Conservation (phyloP, 2,888 invertebrate genomes). For the Tanaodytes sp. region DNA sequence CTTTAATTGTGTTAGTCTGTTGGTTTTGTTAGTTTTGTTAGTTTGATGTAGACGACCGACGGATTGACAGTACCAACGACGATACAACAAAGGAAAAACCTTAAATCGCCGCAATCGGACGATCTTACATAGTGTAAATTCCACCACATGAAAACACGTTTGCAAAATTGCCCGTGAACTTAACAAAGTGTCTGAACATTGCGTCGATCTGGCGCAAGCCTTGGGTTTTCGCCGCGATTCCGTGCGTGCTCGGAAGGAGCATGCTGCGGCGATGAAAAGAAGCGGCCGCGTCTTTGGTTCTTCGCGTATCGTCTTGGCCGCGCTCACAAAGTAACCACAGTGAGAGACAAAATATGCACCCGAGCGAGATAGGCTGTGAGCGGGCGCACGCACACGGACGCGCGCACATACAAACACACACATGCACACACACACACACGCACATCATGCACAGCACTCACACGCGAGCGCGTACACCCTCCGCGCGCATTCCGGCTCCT, state of each 20-base stretch:
- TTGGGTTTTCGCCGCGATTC: constrained; percentile 16
- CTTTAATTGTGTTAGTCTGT: no score
- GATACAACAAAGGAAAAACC: no score
- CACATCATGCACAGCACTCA: not conserved
- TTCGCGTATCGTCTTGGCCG: constrained; percentile 40
- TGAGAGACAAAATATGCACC: constrained; percentile 37
- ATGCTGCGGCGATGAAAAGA: constrained; percentile 44
- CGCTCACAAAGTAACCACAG: constrained; percentile 49
- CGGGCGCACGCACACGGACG: constrained; percentile 42
- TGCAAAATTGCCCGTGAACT: no score
- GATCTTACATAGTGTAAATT: no score
- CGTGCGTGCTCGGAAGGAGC: constrained; percentile 33
- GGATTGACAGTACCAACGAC: no score
- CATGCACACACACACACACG: not conserved
- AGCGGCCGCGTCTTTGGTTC: constrained; percentile 44
- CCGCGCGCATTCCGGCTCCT: constrained; percentile 35
- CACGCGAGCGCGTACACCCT: not conserved
- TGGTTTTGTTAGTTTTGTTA: no score
- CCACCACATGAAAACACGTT: no score
- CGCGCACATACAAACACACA: constrained; percentile 7
- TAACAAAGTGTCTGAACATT: no score
- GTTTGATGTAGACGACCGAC: no score
- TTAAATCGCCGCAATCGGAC: no score
- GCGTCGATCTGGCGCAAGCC: no score
- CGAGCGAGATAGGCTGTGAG: constrained; percentile 45